phyloP scores from a whole-genome alignment of 1,140 invertebrate genomes.

The Mamestra configurata region DNA sequence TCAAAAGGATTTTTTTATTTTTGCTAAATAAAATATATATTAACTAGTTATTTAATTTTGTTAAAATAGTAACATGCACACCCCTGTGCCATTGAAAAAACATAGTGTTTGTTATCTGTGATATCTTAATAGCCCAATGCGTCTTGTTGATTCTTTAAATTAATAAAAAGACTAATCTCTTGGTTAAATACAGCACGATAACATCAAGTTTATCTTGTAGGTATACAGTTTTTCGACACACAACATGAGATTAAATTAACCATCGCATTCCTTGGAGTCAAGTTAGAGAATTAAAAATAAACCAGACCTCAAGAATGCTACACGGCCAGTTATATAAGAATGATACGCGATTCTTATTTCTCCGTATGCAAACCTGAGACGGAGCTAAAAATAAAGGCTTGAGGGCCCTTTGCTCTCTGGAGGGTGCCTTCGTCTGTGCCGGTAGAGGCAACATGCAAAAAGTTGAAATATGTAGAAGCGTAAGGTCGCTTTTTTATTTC shows the following conservation, averaged over 20 bases:
- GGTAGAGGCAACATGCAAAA: neutral
- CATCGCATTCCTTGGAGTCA: neutral
- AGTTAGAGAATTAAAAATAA: neutral
- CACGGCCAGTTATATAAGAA: neutral
- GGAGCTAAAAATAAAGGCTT: slow-evolving; percentile 29
- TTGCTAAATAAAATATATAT: too few species aligned
- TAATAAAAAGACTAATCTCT: too few species aligned
- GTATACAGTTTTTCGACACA: neutral
- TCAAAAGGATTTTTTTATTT: too few species aligned
- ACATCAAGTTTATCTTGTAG: neutral
- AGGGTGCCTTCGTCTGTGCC: neutral
- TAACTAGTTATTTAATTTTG: too few species aligned
- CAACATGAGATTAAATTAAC: neutral
- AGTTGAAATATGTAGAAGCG: neutral
- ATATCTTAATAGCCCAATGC: too few species aligned
- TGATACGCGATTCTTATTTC: slow-evolving; percentile 14
- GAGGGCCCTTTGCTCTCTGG: neutral
- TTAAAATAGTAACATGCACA: too few species aligned
- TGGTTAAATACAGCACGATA: neutral
- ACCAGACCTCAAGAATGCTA: slow-evolving; percentile 15
- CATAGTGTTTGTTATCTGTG: too few species aligned
- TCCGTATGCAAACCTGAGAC: slow-evolving; percentile 30
- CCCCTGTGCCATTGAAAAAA: too few species aligned
- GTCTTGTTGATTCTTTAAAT: too few species aligned
- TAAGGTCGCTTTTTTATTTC: slow-evolving; percentile 1